These are phyloP conservation scores for Craseonycteris thonglongyai DNA, from an alignment of 2,113 vertebrate genomes.

Conservation along the genomic window DNA sequence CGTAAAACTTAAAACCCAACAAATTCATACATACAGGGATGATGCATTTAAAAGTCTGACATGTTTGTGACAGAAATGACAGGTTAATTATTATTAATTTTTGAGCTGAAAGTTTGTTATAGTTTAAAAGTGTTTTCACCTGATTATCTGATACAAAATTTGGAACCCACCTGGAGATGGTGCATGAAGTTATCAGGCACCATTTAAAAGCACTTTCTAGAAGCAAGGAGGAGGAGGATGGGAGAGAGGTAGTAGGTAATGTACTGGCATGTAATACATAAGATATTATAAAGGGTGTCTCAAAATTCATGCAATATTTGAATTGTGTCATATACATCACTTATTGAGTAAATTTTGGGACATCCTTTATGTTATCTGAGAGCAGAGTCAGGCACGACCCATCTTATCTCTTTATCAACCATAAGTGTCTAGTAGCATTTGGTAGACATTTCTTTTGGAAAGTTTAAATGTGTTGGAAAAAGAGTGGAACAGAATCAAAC, in stretches of 20 bases:
- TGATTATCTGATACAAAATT: slow-evolving; percentile 37
- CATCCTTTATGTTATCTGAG: neutral
- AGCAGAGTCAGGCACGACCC: neutral
- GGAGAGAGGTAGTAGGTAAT: neutral
- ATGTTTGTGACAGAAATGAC: slow-evolving; percentile 33
- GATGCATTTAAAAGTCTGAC: neutral
- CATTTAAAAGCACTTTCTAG: slow-evolving; percentile 35
- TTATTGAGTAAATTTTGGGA: too few species aligned
- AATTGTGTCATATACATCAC: too few species aligned
- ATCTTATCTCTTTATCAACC: neutral
- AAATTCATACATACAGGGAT: neutral
- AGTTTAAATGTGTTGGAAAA: slow-evolving; percentile 3
- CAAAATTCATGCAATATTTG: too few species aligned
- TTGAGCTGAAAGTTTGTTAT: neutral
- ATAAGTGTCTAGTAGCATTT: neutral
- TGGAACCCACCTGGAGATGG: neutral
- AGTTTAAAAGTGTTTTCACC: slow-evolving; percentile 25
- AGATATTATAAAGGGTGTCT: too few species aligned
- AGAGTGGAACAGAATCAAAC: neutral
- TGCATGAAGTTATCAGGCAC: neutral
- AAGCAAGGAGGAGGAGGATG: neutral
- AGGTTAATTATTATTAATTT: slow-evolving; percentile 27
- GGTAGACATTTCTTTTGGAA: slow-evolving; percentile 35
- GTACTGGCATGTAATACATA: neutral
- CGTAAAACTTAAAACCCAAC: slow-evolving; percentile 14